Evolutionary conservation across 2,113 vertebrate genomes (phyloP).

Genomic region (Hystrix brachyura): DNA sequence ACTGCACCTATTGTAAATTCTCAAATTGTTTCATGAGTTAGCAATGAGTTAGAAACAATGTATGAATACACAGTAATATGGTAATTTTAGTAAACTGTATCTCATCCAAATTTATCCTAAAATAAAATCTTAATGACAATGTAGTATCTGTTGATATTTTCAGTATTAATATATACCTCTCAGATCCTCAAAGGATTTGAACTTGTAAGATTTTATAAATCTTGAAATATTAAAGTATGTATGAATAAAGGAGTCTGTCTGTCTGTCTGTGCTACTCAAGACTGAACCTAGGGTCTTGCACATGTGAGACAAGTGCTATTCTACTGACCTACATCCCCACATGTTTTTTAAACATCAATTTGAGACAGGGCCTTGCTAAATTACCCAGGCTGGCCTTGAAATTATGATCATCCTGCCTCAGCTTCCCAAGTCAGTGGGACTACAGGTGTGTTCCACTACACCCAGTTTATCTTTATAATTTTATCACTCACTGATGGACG

Average conservation of each 20-base stretch:
- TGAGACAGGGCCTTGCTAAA: background rate
- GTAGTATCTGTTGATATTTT: constrained; percentile 2
- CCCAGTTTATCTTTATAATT: background rate
- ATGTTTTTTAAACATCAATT: background rate
- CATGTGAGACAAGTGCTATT: background rate
- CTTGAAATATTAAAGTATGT: background rate
- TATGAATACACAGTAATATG: background rate
- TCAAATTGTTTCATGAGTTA: constrained; percentile 19
- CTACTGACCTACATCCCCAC: background rate
- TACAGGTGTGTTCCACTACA: background rate
- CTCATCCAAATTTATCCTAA: background rate
- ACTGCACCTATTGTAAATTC: background rate
- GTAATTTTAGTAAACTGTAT: background rate
- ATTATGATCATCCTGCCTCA: background rate
- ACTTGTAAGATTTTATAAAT: background rate
- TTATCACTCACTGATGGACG: background rate
- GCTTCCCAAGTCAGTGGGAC: background rate
- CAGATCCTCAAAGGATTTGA: background rate
- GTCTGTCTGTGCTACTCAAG: background rate
- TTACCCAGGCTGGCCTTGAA: background rate
- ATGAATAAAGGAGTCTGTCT: background rate
- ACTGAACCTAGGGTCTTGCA: background rate
- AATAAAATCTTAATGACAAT: constrained; percentile 15
- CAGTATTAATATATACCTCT: background rate
- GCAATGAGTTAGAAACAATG: background rate